phyloP scores from a whole-genome alignment of 2,888 invertebrate species.

The Drosophila yooni region DNA sequence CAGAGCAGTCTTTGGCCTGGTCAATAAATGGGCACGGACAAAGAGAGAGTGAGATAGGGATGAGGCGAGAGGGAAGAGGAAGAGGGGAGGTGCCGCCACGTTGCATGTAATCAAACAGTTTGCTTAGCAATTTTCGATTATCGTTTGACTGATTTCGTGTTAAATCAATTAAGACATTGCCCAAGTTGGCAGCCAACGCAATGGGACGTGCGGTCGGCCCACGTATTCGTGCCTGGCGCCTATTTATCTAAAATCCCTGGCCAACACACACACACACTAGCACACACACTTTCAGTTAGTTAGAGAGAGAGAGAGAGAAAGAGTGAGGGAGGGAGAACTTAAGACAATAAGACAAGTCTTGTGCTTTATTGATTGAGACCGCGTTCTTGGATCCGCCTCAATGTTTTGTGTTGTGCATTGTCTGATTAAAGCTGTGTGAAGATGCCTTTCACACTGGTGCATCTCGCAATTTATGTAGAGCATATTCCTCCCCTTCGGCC shows the following conservation, averaged over 20 bases:
- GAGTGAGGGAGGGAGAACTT: constrained; percentile 9
- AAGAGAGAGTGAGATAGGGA: background rate
- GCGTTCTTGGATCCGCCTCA: constrained; percentile 20
- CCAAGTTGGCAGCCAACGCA: constrained; percentile 55
- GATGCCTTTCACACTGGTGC: constrained; percentile 59
- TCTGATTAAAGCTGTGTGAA: constrained; percentile 55
- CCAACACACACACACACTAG: constrained; percentile 20
- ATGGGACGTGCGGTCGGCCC: constrained; percentile 49
- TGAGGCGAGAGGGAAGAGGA: background rate
- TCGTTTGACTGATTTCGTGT: constrained; percentile 81
- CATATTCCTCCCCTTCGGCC: background rate
- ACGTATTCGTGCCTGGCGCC: constrained; percentile 64
- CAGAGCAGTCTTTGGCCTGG: constrained; percentile 28
- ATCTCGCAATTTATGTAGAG: constrained; percentile 74
- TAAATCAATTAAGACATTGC: constrained; percentile 80
- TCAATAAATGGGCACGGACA: constrained; percentile 40
- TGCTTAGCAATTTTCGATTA: constrained; percentile 81
- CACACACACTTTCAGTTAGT: background rate
- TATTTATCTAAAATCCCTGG: constrained; percentile 75
- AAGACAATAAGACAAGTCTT: constrained; percentile 47
- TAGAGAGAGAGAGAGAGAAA: constrained; percentile 8
- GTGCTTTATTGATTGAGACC: constrained; percentile 63
- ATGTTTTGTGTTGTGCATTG: constrained; percentile 12
- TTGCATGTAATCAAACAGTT: constrained; percentile 81
- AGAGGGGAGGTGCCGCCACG: constrained; percentile 32